A percentile compares a stretch with the other conserved stretches of the same genome.
phyloP scores from a whole-genome alignment of 2,113 vertebrate species.

The Hypomesus transpacificus region DNA sequence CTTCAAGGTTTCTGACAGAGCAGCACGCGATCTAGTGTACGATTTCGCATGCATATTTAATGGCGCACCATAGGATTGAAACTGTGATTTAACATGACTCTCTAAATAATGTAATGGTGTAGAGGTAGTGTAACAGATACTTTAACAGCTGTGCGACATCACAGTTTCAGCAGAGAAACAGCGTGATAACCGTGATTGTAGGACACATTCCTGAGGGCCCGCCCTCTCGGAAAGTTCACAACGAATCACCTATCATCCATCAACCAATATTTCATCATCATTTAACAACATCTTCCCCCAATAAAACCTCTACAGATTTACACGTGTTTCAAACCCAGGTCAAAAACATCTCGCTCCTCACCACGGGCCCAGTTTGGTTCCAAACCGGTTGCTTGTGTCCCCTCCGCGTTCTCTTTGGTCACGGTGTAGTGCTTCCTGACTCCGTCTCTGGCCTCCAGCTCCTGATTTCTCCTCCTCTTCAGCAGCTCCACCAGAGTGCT shows the following conservation, averaged over 20 bases:
- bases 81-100: conserved; percentile 34
- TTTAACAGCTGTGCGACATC: conserved; percentile 73
- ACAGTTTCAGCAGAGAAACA: conserved; percentile 69
- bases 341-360: conserved; percentile 60
- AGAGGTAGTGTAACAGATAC: conserved; percentile 75
- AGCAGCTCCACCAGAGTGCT: conserved; percentile 88
- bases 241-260: no score
- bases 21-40: conserved; percentile 15
- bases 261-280: no score
- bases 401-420: conserved; percentile 75
- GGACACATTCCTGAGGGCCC: conserved; percentile 30
- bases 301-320: not conserved
- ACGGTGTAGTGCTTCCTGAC: conserved; percentile 80
- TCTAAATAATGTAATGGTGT: conserved; percentile 69
- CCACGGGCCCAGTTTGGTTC: conserved; percentile 81
- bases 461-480: conserved; percentile 80
- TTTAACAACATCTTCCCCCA: no score
- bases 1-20: conserved; percentile 33
- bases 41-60: conserved; percentile 36
- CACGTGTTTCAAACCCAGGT: not conserved
- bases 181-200: conserved; percentile 68
- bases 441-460: conserved; percentile 74
- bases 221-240: no score
- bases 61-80: conserved; percentile 27
- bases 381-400: conserved; percentile 71